Evolutionary conservation across 1,140 invertebrate species (phyloP), one percentile per base, ranked within the genome.

Genomic region (Leucophenga varia): DNA sequence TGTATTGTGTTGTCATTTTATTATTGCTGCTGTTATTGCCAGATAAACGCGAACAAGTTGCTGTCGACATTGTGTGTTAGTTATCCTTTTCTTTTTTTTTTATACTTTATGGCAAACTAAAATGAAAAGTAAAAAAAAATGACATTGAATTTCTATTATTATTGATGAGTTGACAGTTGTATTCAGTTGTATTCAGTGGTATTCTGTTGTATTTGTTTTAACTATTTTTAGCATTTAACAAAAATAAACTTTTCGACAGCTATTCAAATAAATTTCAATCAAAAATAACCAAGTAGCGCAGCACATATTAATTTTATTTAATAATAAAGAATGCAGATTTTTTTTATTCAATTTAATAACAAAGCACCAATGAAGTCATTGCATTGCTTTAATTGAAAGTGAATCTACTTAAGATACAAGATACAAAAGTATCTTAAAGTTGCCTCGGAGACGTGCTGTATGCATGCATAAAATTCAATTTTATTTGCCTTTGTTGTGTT

Each of bases 21-120:
- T 28, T 45, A 22, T 43, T 42, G 44, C 5, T 41, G 20, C 21
- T 55, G 54, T 36, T 52, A 50, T 45, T 43, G 44, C 52, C 55
- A 43, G 61, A 55, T 30, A 68, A 60, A 25, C 64, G 64, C n/a
- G 64, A 55, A 36, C 59, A 68, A 53, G 64, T 60, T 48, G 59
- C 57, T 38, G 59, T 63, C 34, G 64, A 68, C 64, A 67, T 67
- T 40, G 47, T 42, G 16, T 37, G 16, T 34, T 49, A 59, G 43
- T 47, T 32, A 36, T 47, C 39, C 20, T 17, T 30, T 17, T 35
- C 38, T 31, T 14, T 10, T 21, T 4, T 17, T 13, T 14, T 34
- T 17, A 25, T 2, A 22, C 34, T 37, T 36, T 34, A 32, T 22
- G 28, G 34, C 19, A 49, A 49, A 21, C 30, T 36, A 13, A 21